Conservation (phyloP, 2,888 invertebrate species). For the Ectemnius lituratus region DNA sequence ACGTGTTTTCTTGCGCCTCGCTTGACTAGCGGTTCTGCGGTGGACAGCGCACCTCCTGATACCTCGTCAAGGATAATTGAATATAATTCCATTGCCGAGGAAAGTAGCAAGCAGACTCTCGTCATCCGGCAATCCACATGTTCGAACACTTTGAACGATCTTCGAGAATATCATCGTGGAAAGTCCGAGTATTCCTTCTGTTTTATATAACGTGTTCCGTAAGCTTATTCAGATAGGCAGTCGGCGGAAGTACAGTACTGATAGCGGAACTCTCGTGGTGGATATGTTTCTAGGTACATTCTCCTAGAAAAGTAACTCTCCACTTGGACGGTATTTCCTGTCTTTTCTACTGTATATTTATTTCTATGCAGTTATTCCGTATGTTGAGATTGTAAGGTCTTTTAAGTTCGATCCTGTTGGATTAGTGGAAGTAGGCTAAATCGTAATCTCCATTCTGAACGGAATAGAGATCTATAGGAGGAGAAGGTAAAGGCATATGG, state of each 20-base stretch:
- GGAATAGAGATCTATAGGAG: too few species aligned
- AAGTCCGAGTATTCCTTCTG: constrained; percentile 26
- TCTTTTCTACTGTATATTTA: too few species aligned
- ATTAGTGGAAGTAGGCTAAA: too few species aligned
- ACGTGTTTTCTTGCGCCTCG: constrained; percentile 10
- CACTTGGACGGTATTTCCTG: too few species aligned
- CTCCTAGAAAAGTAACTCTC: constrained; percentile 49
- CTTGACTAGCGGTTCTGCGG: constrained; percentile 9
- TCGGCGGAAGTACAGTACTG: constrained; percentile 66
- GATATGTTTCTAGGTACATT: constrained; percentile 57
- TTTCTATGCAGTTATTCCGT: too few species aligned
- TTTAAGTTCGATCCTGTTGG: too few species aligned
- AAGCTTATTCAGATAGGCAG: constrained; percentile 50
- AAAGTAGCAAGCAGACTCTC: neutral
- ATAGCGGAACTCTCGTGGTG: constrained; percentile 65
- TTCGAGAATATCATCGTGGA: neutral
- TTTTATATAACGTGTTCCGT: constrained; percentile 53
- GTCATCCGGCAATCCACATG: too few species aligned
- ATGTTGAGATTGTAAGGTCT: too few species aligned
- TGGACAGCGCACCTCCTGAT: neutral
- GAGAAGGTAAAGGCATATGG: too few species aligned
- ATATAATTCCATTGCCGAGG: constrained; percentile 6
- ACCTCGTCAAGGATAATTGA: neutral
- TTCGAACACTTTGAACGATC: too few species aligned
- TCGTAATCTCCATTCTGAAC: too few species aligned